Base-by-base conservation (phyloP, 2,797 vertebrate species). In the Lagodon rhomboides region DNA sequence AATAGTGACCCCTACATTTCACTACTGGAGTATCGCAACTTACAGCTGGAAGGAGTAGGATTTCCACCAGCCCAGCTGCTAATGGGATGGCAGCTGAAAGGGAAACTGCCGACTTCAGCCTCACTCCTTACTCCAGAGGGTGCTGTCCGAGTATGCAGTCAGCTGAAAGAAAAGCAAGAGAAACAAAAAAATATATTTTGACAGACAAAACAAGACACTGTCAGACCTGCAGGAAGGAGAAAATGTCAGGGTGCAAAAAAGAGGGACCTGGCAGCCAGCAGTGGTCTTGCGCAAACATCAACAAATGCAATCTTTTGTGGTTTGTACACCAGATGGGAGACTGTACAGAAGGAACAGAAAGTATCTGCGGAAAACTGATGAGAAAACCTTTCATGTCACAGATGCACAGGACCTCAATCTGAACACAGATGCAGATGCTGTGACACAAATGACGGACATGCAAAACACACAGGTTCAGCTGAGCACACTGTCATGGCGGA, bases 251-350 rank as follows among this genome's bases (percentile, higher is more conserved):
- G 16, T 63, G n/a, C 61, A 46, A 47, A 46, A 43, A 63, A 22
- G 43, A 63, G 43, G 11, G 43, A 63, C 43, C 25, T 18, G 22
- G 43, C 41, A 63, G 43, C 61, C 61, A 63, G 61, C n/a, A 5
- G 61, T 63, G 18, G 61, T 23, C n/a, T 22, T 62, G 60, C 61
- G 25, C 41, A 17, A 63, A 27, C 61, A 44, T 25, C 43, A 63
- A 15, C 41, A 25, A 22, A 20, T 16, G 2, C 11, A 5, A 16
- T 60, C 58, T 10, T 60, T 41, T 22, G 38, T 61, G 38, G 20
- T 43, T 41, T 3, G 38, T 38, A 41, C 58, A 22, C 34, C 18
- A 4, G 58, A 41, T 38, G 58, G 34, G 18, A 43, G 20, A 27
- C 34, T 16, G 38, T 61, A 11, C 58, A 61, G 34, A n/a, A 22